These are phyloP conservation scores for Malacosoma neustria DNA, from an alignment of 2,888 invertebrate genomes.

Conservation along the genomic window DNA sequence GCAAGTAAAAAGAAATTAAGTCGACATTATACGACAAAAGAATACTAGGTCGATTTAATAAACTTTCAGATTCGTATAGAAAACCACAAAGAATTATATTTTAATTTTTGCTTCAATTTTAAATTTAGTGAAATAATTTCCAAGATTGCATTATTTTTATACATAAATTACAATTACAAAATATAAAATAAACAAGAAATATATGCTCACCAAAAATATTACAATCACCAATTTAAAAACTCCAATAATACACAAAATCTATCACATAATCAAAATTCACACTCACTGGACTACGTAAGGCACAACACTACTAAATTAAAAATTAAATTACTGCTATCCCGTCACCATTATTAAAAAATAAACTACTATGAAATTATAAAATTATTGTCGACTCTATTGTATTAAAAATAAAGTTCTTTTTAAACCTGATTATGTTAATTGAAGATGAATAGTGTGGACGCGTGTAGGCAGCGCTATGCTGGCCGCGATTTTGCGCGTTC, in stretches of 20 bases:
- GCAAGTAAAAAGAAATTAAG: no score
- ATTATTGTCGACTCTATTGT: slow-evolving; percentile 6
- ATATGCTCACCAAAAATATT: no score
- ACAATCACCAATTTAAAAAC: no score
- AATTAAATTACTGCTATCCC: slow-evolving; percentile 2
- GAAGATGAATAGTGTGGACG: slow-evolving; percentile 23
- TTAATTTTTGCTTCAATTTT: no score
- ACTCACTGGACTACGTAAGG: slow-evolving; percentile 18
- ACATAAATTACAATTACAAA: no score
- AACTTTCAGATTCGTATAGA: no score
- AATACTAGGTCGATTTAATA: no score
- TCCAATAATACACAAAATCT: not conserved
- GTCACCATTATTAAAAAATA: not conserved
- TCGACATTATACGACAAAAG: no score
- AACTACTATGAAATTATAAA: not conserved
- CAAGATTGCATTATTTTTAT: no score
- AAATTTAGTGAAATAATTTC: no score
- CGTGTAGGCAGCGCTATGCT: slow-evolving; percentile 49
- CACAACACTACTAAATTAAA: slow-evolving; percentile 5
- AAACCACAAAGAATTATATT: no score
- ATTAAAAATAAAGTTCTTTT: slow-evolving; percentile 19
- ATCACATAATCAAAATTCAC: not conserved
- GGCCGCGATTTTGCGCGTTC: slow-evolving; percentile 51
- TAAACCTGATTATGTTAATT: slow-evolving; percentile 13
- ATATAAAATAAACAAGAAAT: no score